Evolutionary conservation across 2,113 vertebrate genomes (phyloP).

Genomic region (Pluvialis apricaria): DNA sequence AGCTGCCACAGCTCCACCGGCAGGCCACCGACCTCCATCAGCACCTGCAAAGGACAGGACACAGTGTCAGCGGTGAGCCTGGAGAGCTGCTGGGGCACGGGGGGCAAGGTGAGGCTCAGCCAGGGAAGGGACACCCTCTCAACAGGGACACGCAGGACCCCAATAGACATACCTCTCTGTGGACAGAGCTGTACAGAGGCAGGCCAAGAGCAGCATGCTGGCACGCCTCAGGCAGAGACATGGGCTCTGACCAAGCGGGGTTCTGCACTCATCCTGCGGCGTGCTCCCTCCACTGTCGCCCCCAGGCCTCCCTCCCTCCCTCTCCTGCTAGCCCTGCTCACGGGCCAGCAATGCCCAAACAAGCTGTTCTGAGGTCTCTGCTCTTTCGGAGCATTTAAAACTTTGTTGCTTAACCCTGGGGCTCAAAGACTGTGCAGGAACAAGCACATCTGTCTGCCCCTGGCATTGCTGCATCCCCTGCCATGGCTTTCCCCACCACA

Average conservation of each 20-base stretch:
- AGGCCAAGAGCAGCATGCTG: too few species aligned
- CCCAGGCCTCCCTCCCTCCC: not conserved
- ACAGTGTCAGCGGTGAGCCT: not conserved
- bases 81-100: rapidly evolving
- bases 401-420: not conserved
- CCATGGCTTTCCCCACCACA: rapidly evolving
- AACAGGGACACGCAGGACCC: rapidly evolving
- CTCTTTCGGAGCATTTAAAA: not conserved
- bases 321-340: not conserved
- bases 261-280: rapidly evolving
- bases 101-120: too few species aligned
- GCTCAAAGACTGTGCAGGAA: not conserved
- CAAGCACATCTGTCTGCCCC: too few species aligned
- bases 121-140: not conserved
- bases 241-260: rapidly evolving
- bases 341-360: rapidly evolving
- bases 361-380: not conserved
- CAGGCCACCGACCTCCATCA: conserved; percentile 79
- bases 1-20: conserved; percentile 85
- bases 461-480: not conserved
- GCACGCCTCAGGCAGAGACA: too few species aligned
- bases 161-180: rapidly evolving
- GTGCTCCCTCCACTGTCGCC: too few species aligned
- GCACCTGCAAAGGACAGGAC: conserved; percentile 13
- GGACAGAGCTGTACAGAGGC: not conserved